A percentile compares a stretch with the other conserved stretches of the same genome.
Evolutionary conservation across 2,797 vertebrate genomes (phyloP).

Genomic region (Tapirus indicus): DNA sequence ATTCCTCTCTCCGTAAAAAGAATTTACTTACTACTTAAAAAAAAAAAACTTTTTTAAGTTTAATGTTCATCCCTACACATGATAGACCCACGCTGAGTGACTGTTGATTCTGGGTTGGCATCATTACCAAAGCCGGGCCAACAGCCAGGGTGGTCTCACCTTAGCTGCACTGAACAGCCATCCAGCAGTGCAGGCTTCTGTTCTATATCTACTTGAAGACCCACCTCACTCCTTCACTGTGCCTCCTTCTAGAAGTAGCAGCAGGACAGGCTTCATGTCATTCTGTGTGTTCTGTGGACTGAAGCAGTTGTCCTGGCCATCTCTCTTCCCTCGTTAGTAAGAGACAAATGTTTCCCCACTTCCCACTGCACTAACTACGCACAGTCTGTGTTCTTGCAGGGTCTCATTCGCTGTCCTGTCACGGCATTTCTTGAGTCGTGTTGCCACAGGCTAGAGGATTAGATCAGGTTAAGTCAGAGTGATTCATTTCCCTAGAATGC

Average conservation of each 20-base stretch:
- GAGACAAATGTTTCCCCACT: neutral
- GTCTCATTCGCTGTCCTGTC: neutral
- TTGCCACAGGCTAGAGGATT: conserved; percentile 80
- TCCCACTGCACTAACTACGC: neutral
- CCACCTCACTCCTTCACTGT: neutral
- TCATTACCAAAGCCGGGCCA: neutral
- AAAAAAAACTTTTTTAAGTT: neutral
- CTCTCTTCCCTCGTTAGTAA: neutral
- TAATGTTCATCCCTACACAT: neutral
- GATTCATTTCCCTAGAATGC: conserved; percentile 67
- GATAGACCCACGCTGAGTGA: neutral
- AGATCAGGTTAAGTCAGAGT: conserved; percentile 83
- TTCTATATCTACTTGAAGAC: neutral
- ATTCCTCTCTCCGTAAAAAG: neutral
- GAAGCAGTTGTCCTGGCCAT: no score
- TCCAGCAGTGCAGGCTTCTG: neutral
- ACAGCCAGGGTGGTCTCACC: rapidly evolving
- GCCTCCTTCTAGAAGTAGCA: neutral
- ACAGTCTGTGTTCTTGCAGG: conserved; percentile 45
- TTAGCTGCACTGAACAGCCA: rapidly evolving
- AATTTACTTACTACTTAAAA: neutral
- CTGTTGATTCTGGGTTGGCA: rapidly evolving
- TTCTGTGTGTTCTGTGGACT: neutral
- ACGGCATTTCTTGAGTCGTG: conserved; percentile 44
- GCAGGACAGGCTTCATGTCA: neutral